phyloP scores from a whole-genome alignment of 2,797 vertebrate species.

The Mastacembelus armatus region DNA sequence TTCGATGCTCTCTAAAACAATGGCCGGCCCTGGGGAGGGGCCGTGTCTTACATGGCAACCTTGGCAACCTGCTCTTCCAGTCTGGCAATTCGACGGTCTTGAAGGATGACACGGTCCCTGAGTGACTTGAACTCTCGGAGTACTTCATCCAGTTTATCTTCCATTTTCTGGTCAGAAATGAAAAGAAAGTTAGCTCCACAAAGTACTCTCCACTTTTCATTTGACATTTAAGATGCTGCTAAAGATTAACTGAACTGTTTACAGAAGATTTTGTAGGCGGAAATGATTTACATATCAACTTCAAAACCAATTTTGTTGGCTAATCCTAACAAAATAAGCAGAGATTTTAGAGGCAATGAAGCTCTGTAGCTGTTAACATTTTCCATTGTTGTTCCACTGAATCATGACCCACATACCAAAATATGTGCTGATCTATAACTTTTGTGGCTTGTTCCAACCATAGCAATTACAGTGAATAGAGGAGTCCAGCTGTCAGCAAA shows the following conservation, averaged over 20 bases:
- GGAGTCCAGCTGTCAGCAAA: slow-evolving; percentile 36
- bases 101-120: slow-evolving; percentile 94
- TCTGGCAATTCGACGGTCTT: slow-evolving; percentile 96
- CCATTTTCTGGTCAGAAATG: slow-evolving; percentile 87
- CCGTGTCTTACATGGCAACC: slow-evolving; percentile 86
- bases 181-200: neutral
- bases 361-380: slow-evolving; percentile 31
- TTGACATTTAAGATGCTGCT: neutral
- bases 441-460: slow-evolving; percentile 54
- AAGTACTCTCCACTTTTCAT: neutral
- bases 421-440: slow-evolving; percentile 64
- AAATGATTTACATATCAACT: neutral
- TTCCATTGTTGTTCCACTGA: slow-evolving; percentile 30
- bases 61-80: slow-evolving; percentile 96
- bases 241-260: neutral
- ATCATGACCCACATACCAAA: slow-evolving; percentile 41
- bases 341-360: neutral
- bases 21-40: slow-evolving; percentile 43
- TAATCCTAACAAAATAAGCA: slow-evolving; percentile 8
- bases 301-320: neutral
- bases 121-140: slow-evolving; percentile 96
- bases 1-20: slow-evolving; percentile 56
- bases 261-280: neutral
- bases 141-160: slow-evolving; percentile 97
- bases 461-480: slow-evolving; percentile 36